Evolutionary conservation across 2,113 vertebrate species (phyloP), one percentile per base, ranked within the genome.

Genomic region (Nerophis lumbriciformis): DNA sequence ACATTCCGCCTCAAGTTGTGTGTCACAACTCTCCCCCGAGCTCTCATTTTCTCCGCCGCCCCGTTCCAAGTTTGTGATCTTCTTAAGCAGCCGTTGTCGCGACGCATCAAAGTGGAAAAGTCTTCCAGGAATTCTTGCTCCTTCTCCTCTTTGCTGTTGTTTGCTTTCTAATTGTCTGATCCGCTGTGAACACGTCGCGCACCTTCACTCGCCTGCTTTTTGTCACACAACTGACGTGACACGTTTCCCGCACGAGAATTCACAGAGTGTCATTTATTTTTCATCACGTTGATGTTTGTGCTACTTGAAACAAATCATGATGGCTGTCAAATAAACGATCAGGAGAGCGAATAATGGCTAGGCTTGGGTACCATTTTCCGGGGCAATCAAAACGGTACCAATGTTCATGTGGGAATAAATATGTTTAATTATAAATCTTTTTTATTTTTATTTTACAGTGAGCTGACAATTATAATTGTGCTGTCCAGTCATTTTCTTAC

Each of bases 11-110:
- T 7, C 21, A 14, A 28, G 44, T 61, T 39, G 15, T 16, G 1
- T 66, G 48, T 69, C 65, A 53, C 57, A 16, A 6, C 55, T 65
- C 69, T 63, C 39, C 63, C 69, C 45, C 73, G 71, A 68, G 77
- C 44, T 1, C 57, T 73, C 48, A 36, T 71, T 53, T 61, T 71
- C 45, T 47, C 15, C 36, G 53, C 62, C 14, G 28, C 53, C 59
- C 36, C 55, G 42, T 74, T 71, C 39, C 19, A 63, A 65, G 64
- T 65, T 51, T 56, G 54, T 15, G 63, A 65, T 71, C 42, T 70
- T 61, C 37, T 8, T 42, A 55, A 56, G 48, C 51, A 56, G 60
- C 11, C 53, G 59, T 48, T 48, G 28, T 48, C n/a, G 66, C 68
- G 72, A 72, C 61, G 75, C 19, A 53, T 78, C 68, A 69, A 63